Percentiles rank a stretch among this genome's conserved stretches.
phyloP scores from a whole-genome alignment of 1,140 invertebrate genomes.

The Brachystomella parvula region DNA sequence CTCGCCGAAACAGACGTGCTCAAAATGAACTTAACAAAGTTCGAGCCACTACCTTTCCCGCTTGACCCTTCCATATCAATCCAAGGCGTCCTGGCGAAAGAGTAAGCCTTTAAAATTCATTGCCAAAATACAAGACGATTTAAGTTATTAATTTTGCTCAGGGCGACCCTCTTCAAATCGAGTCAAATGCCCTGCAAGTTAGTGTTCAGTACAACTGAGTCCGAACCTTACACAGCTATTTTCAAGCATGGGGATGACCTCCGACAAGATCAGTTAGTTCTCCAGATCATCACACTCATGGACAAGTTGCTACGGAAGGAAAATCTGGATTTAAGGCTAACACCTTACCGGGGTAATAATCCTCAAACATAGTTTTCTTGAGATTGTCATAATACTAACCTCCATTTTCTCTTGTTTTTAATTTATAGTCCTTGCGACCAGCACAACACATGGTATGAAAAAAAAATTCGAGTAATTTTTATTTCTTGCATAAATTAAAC shows the following conservation, averaged over 20 bases:
- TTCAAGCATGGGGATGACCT: conserved; percentile 98
- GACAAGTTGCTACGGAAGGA: conserved; percentile 86
- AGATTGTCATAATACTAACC: too few species aligned
- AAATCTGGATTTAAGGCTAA: conserved; percentile 91
- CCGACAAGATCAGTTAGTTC: conserved; percentile 94
- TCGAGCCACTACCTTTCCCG: conserved; percentile 87
- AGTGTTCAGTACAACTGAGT: conserved; percentile 69
- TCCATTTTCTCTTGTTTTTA: too few species aligned
- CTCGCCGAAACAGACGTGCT: conserved; percentile 62
- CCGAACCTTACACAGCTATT: conserved; percentile 75
- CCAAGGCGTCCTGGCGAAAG: conserved; percentile 78
- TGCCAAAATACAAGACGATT: background rate
- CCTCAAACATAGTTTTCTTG: too few species aligned
- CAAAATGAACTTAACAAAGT: conserved; percentile 82
- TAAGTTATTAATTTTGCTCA: conserved; percentile 39
- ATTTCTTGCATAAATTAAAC: conserved; percentile 3
- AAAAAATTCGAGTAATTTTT: background rate
- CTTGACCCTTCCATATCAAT: conserved; percentile 86
- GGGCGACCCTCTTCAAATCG: conserved; percentile 89
- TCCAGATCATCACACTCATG: conserved; percentile 97
- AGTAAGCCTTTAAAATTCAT: conserved; percentile 44
- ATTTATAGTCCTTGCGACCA: conserved; percentile 86
- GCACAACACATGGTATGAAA: conserved; percentile 75
- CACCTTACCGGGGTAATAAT: conserved; percentile 93
- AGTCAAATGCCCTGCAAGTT: conserved; percentile 95